Evolutionary conservation across 2,797 vertebrate genomes (phyloP).

Genomic region (Sebastes minor): DNA sequence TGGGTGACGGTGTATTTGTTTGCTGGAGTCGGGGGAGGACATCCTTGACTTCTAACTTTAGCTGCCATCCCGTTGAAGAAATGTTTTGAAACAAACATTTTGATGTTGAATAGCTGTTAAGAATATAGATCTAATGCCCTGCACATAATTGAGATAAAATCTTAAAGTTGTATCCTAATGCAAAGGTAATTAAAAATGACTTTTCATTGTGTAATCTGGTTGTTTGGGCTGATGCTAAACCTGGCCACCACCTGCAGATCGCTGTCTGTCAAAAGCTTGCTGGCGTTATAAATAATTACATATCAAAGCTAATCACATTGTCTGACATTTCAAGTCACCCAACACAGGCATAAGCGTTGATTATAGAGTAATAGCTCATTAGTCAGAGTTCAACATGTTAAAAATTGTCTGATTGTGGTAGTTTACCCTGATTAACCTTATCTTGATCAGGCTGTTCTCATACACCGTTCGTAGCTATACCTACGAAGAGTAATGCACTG

Average conservation of each 20-base stretch:
- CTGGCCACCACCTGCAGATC: slow-evolving; percentile 10
- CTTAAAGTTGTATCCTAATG: neutral
- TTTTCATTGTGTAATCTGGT: neutral
- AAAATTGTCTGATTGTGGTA: neutral
- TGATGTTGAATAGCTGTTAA: neutral
- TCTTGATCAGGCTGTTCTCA: neutral
- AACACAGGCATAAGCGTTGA: neutral
- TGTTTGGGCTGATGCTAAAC: slow-evolving; percentile 7
- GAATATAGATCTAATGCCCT: neutral
- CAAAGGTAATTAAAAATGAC: neutral
- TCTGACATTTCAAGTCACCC: slow-evolving; percentile 1
- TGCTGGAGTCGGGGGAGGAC: neutral
- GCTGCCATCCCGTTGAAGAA: neutral
- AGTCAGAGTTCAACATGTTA: neutral
- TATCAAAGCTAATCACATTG: neutral
- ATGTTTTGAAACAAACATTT: neutral
- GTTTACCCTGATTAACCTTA: neutral
- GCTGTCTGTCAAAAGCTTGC: neutral
- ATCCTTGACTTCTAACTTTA: neutral
- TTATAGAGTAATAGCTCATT: neutral
- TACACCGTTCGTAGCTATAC: too few species aligned
- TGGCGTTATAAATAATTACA: neutral
- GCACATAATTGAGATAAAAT: neutral
- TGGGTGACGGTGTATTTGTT: slow-evolving; percentile 1
- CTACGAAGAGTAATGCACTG: too few species aligned